These are phyloP conservation scores for Dasyornis broadbenti DNA, from an alignment of 2,113 vertebrate genomes.

Conservation along the genomic window DNA sequence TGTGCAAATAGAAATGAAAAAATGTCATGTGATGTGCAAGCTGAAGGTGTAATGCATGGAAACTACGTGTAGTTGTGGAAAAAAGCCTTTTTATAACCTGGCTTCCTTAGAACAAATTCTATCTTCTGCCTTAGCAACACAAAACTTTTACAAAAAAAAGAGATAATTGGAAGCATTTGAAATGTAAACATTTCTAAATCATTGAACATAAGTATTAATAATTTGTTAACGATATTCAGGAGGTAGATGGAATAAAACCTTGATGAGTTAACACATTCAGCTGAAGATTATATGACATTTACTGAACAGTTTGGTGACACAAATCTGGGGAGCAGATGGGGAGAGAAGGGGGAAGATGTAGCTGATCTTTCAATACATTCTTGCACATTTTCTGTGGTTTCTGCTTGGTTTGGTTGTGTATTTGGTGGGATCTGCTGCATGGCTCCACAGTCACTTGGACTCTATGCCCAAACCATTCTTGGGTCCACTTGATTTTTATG, in stretches of 20 bases:
- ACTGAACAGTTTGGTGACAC: not conserved
- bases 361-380: not conserved
- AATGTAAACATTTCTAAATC: not conserved
- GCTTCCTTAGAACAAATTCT: not conserved
- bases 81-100: not conserved
- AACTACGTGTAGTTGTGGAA: not conserved
- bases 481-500: not conserved
- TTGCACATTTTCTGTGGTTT: not conserved
- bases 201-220: not conserved
- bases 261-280: not conserved
- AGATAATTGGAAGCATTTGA: not conserved
- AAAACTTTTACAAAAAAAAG: not conserved
- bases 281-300: not conserved
- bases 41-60: not conserved
- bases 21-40: accelerated
- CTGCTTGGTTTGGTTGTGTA: not conserved
- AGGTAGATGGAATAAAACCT: not conserved
- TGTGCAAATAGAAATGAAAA: not conserved
- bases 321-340: not conserved
- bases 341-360: accelerated
- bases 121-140: not conserved
- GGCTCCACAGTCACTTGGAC: not conserved
- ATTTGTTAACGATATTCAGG: not conserved
- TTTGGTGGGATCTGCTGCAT: not conserved
- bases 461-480: not conserved